Evolutionary conservation across 2,888 invertebrate species (phyloP), one percentile per base, ranked within the genome.

Genomic region (Pristionchus exspectatus): DNA sequence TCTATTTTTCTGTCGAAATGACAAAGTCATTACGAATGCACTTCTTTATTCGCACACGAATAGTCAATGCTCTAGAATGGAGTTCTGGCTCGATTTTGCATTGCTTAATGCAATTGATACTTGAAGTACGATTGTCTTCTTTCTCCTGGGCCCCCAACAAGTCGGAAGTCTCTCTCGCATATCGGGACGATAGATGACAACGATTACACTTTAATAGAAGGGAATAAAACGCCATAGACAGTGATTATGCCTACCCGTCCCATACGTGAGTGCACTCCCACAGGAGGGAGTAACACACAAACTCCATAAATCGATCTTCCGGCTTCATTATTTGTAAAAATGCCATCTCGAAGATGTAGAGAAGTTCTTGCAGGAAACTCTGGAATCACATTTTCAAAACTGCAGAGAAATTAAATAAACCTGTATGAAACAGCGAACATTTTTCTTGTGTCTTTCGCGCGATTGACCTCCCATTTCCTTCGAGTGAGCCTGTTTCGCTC

Each of bases 321-420:
- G 87, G 87, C 21, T 59, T 33, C 56, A 74, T 56, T n/a, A 74
- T 21, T 63, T 88, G 87, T 0, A 54, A 30, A n/a, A 88, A 74
- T 12, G 38, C 27, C 87, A 88, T 24, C 24, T 88, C 87, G 56
- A 88, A 54, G 38, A 88, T 88, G 87, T 88, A 88, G 7, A 72
- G 30, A 12, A 88, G 63, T 21, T 88, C 87, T 74, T 88, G 87
- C 10, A 88, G 87, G n/a, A 88, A 74, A 56, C 87, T 88, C 87
- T 88, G 24, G 21, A 74, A 69, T 14, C 0, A 14, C 27, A 24
- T 54, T 50, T 81, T 44, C 44, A 2, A 30, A 69, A 16, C 9
- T 72, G 56, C 1, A 33, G 30, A 30, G 69, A 27, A 2, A 27
- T 14, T 0, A 24, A 21, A 54, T 81, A 16, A n/a, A 88, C 87